Base-by-base conservation (phyloP, 2,797 vertebrate species). In the Hippopotamyrus pictus region DNA sequence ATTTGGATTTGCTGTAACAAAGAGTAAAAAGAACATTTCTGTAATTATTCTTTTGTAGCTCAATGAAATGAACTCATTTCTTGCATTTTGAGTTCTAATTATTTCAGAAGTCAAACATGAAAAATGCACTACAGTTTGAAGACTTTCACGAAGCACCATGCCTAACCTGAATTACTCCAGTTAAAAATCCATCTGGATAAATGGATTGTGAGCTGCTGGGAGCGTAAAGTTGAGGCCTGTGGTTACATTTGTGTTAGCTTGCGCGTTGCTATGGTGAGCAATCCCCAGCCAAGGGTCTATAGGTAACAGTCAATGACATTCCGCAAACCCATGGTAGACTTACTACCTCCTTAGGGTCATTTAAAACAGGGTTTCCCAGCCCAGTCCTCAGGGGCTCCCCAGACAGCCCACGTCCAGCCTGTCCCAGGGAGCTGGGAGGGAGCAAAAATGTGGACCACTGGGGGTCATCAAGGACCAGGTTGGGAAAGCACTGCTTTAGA, bases 31-130 rank as follows among this genome's bases (percentile, higher is more conserved):
- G 73, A 41, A 79, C 9, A 46, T 79, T 79, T 79, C 73, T 79
- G 41, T n/a, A 79, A 79, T 79, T 79, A 41, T 79, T 79, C 73
- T 79, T 79, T 79, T 46, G 37, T 46, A 46, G 73, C 73, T 79
- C 73, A 19, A n/a, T 79, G 41, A 79, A 79, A 79, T 41, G 41
- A 79, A 73, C 29, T 73, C 73, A n/a, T n/a, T n/a, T n/a, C n/a
- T n/a, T 46, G 73, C 37, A 79, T 79, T 79, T 79, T 19, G 41
- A 79, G 73, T 79, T 79, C 41, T 79, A 79, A 79, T 79, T 79
- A 41, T 79, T 79, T 79, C 73, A 79, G 73, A 79, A 79, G 73
- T 79, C 19, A 79, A 79, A 46, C 17, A 79, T 79, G 41, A 79
- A 46, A 79, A 79, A 79, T n/a, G 41, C 17, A 79, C 33, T n/a